Evolutionary conservation across 2,888 invertebrate genomes (phyloP), one percentile per base, ranked within the genome.

Genomic region (Trilocha varians): DNA sequence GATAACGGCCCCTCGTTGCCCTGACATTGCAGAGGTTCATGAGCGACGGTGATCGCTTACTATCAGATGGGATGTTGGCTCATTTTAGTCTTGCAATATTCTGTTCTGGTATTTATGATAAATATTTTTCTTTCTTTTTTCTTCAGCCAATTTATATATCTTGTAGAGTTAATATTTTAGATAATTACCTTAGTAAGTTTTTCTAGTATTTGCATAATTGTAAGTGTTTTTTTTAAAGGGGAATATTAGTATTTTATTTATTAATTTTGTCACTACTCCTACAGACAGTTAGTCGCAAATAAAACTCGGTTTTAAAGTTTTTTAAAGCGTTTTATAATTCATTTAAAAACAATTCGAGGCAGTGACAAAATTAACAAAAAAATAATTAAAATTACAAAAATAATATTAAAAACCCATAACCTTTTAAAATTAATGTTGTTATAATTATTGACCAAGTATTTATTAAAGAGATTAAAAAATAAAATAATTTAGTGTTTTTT

Each of bases 271-370:
- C 63, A 75, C 72, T 78, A 85, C 84, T 82, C 82, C 84, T 65
- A 50, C 51, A 59, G 78, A 82, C 78, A 74, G 87, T 87, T 87
- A 87, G 87, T 87, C 66, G 57, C 49, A 85, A 87, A 85, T 84
- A 85, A 87, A 86, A 83, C 62, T 52, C 25, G 11, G 25, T 25
- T 25, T 1, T 9, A 2, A 25, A 25, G 25, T 25, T 25, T 25
- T 25, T 25, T 25, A 25, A 25, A 25, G 25, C 25, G 6, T 25
- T 25, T 25, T 86, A 85, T 86, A 85, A 64, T 86, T 77, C 80
- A 84, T 83, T 37, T 38, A 44, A 37, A 39, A 35, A 34, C 18
- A 35, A 48, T 36, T 16, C 39, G 36, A 15, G 52, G 52, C 59
- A 52, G 53, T 55, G 52, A 42, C 40, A 39, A 41, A 43, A 41